Conservation (phyloP, 2,113 vertebrate species). For the Oncorhynchus tshawytscha region DNA sequence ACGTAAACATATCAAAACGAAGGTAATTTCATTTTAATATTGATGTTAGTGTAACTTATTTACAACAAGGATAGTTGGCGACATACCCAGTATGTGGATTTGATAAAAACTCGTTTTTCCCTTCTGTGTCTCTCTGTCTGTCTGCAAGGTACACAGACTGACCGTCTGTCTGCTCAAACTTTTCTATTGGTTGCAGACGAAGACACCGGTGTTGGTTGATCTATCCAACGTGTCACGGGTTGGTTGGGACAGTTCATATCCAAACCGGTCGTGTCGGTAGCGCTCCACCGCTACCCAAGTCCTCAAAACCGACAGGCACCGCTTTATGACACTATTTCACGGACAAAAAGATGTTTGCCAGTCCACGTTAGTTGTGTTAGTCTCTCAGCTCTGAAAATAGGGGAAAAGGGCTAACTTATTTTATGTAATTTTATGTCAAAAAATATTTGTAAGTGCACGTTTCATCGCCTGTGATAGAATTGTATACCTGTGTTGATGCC, state of each 20-base stretch:
- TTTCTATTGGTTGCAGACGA: background rate
- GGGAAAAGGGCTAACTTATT: too few relatives aligned
- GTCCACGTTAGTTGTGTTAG: too few relatives aligned
- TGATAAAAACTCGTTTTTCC: background rate
- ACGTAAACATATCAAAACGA: background rate
- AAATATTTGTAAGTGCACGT: too few relatives aligned
- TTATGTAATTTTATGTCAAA: too few relatives aligned
- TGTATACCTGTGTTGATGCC: too few relatives aligned
- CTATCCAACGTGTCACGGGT: background rate
- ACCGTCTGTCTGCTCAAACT: background rate
- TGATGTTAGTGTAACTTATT: constrained; percentile 4
- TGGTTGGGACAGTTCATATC: background rate
- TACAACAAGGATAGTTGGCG: background rate
- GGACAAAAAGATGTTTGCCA: too few relatives aligned
- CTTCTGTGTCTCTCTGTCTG: background rate
- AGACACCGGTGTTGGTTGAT: background rate
- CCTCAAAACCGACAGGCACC: too few relatives aligned
- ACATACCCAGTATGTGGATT: background rate
- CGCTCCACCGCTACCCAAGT: too few relatives aligned
- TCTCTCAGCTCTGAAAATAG: too few relatives aligned
- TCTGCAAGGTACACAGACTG: background rate
- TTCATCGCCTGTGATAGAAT: too few relatives aligned
- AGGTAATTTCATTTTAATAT: constrained; percentile 2
- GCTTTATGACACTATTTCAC: too few relatives aligned
- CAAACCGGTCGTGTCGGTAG: background rate